These are phyloP conservation scores for Tyrophagus putrescentiae DNA, from an alignment of 1,140 invertebrate species.

Conservation along the genomic window DNA sequence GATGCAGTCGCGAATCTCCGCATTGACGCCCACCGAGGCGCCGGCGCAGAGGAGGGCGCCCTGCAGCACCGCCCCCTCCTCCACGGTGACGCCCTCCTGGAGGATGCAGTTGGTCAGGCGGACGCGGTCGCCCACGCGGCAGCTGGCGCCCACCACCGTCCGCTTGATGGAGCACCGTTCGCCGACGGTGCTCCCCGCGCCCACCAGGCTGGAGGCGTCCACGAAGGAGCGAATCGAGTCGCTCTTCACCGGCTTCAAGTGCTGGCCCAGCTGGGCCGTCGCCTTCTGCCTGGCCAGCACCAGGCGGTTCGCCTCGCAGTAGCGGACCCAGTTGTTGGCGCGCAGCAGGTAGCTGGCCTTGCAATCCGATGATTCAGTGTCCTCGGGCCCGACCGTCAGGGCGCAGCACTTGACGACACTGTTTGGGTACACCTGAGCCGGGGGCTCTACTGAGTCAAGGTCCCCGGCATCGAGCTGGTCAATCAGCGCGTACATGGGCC, in stretches of 20 bases:
- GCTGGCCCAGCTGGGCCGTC: too few species aligned
- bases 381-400: constrained; percentile 47
- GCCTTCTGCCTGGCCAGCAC: constrained; percentile 33
- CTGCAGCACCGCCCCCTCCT: constrained; percentile 53
- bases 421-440: constrained; percentile 50
- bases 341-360: constrained; percentile 52
- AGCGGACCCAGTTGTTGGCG: constrained; percentile 64
- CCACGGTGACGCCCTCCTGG: constrained; percentile 68
- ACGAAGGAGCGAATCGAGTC: constrained; percentile 28
- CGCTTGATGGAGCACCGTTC: constrained; percentile 69
- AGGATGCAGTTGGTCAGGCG: constrained; percentile 63
- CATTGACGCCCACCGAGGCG: constrained; percentile 45
- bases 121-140: constrained; percentile 56
- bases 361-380: too few species aligned
- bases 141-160: constrained; percentile 56
- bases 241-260: background rate
- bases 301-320: constrained; percentile 60
- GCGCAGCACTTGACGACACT: constrained; percentile 65
- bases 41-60: constrained; percentile 56
- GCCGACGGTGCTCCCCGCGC: constrained; percentile 50
- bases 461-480: constrained; percentile 41
- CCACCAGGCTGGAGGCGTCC: constrained; percentile 56
- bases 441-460: constrained; percentile 47
- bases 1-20: constrained; percentile 53
- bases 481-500: background rate